Percentiles rank a stretch among this genome's conserved stretches.
phyloP scores from a whole-genome alignment of 1,140 invertebrate species.

The Zaprionus camerounensis region DNA sequence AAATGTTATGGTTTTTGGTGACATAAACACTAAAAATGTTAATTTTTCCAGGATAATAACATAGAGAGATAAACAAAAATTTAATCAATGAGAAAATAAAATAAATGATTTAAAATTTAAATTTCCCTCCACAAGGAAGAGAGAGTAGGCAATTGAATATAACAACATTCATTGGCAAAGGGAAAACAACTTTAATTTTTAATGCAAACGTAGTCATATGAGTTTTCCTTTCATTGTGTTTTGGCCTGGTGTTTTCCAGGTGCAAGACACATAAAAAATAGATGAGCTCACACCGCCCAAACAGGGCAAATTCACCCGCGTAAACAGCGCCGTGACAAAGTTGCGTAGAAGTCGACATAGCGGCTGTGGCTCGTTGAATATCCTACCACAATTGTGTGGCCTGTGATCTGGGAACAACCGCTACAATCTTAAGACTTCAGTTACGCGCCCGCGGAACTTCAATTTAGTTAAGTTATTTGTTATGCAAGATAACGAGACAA shows the following conservation, averaged over 20 bases:
- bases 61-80: slow-evolving; percentile 34
- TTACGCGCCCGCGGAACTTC: slow-evolving; percentile 60
- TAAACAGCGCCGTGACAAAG: slow-evolving; percentile 49
- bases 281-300: slow-evolving; percentile 60
- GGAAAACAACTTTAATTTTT: slow-evolving; percentile 73
- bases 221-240: slow-evolving; percentile 15
- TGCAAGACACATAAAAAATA: slow-evolving; percentile 75
- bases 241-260: slow-evolving; percentile 58
- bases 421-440: slow-evolving; percentile 46
- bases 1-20: slow-evolving; percentile 33
- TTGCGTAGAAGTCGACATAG: slow-evolving; percentile 11
- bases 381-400: slow-evolving; percentile 46
- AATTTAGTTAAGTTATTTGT: slow-evolving; percentile 42
- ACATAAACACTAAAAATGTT: slow-evolving; percentile 1
- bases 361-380: slow-evolving; percentile 34
- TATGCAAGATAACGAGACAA: slow-evolving; percentile 4
- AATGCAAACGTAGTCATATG: slow-evolving; percentile 53
- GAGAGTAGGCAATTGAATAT: slow-evolving; percentile 30
- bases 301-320: slow-evolving; percentile 36
- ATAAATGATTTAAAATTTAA: slow-evolving; percentile 22
- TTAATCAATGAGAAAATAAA: slow-evolving; percentile 56
- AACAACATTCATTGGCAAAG: slow-evolving; percentile 67
- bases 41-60: neutral
- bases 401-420: neutral
- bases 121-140: neutral